Evolutionary conservation across 2,888 invertebrate species (phyloP).

Genomic region (Diogma glabrata): DNA sequence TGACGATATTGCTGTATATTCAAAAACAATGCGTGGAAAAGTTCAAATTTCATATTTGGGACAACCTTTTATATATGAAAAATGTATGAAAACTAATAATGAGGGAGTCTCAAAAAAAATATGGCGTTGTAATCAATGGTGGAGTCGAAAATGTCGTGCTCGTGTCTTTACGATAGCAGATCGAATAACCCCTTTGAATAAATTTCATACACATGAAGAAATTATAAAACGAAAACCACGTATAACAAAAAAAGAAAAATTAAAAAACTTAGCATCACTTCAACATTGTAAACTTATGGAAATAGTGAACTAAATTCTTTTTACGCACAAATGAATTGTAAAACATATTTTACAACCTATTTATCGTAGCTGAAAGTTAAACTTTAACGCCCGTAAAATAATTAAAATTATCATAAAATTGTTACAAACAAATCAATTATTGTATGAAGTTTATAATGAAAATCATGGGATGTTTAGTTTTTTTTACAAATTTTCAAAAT

Average conservation of each 20-base stretch:
- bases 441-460: no score
- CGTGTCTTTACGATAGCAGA: slow-evolving; percentile 35
- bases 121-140: slow-evolving; percentile 38
- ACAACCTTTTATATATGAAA: slow-evolving; percentile 37
- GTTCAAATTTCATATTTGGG: slow-evolving; percentile 36
- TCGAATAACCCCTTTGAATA: slow-evolving; percentile 32
- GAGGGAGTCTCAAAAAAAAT: slow-evolving; percentile 33
- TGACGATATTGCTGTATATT: slow-evolving; percentile 32
- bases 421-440: no score
- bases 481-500: no score
- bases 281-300: no score
- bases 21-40: slow-evolving; percentile 36
- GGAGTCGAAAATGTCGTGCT: slow-evolving; percentile 37
- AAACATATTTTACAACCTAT: no score
- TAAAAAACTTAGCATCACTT: no score
- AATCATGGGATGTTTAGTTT: no score
- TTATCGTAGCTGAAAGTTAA: no score
- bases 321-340: no score
- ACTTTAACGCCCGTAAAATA: no score
- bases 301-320: no score
- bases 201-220: slow-evolving; percentile 37
- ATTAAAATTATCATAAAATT: no score
- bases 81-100: slow-evolving; percentile 26
- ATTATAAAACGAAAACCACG: slow-evolving; percentile 35
- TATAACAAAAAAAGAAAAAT: slow-evolving; percentile 19